phyloP scores from a whole-genome alignment of 1,140 invertebrate species.

The Cyrtorhinus lividipennis region DNA sequence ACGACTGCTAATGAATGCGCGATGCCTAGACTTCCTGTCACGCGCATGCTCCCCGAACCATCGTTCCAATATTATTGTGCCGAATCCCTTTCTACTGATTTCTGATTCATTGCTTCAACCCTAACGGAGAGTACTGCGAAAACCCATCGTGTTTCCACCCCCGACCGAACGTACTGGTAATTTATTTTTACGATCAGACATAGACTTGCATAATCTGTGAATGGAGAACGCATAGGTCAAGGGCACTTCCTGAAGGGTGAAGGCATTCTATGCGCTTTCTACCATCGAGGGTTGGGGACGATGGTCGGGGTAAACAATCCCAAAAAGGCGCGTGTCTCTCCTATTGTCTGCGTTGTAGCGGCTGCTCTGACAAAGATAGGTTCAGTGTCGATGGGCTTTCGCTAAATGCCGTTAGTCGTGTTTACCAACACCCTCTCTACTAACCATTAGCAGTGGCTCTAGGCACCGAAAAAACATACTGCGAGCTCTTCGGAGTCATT shows the following conservation, averaged over 20 bases:
- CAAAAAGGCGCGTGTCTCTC: not conserved
- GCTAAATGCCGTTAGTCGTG: not conserved
- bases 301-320: not conserved
- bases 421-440: not conserved
- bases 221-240: slow-evolving; percentile 10
- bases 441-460: not conserved
- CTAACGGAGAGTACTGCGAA: not conserved
- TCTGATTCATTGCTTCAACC: not conserved
- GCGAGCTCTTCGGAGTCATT: not conserved
- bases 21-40: slow-evolving; percentile 5
- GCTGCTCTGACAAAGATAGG: not conserved
- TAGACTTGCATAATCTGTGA: slow-evolving; percentile 7
- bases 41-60: not conserved
- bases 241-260: slow-evolving; percentile 12
- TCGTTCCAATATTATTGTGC: not conserved
- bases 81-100: not conserved
- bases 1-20: slow-evolving; percentile 13
- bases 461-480: not conserved
- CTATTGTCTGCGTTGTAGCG: not conserved
- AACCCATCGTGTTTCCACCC: not conserved
- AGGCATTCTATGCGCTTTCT: not conserved
- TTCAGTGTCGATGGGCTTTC: not conserved
- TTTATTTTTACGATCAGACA: slow-evolving; percentile 14
- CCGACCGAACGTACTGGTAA: not conserved
- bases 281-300: not conserved